Evolutionary conservation across 2,888 invertebrate genomes (phyloP), one percentile per base, ranked within the genome.

Genomic region (Rhagium mordax): DNA sequence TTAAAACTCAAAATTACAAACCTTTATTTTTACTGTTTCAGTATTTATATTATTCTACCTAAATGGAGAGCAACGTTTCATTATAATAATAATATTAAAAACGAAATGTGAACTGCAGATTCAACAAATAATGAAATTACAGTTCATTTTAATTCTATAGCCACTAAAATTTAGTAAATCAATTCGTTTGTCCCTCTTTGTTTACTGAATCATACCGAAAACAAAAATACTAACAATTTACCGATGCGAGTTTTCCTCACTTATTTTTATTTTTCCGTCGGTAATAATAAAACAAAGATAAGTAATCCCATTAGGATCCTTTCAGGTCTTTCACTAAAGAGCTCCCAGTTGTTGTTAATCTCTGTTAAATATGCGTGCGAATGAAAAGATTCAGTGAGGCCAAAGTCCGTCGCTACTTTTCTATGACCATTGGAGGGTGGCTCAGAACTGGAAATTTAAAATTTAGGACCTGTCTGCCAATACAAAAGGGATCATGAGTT

Each of bases 401-500:
- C 29, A 72, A 79, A 80, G 72, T 71, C 75, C 77, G 72, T 62
- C 62, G 71, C 64, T 62, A 61, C 66, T 62, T 8, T 18, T 47
- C 51, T 33, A 33, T 33, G 53, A 48, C 61, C 69, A 16, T 24
- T 55, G 41, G 62, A 62, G 57, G 65, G 60, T 65, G 65, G 64
- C 18, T 21, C 41, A 57, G 51, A 33, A 53, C 48, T 29, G 49
- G 21, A 61, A 59, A 57, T 62, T 53, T 49, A 62, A 71, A 78
- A 75, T 78, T 71, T 76, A 72, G 74, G 72, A 78, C 79, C 80
- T 78, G 77, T 77, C 76, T 71, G 15, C 48, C 67, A 15, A 55
- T 70, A 83, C 81, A 83, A 82, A 79, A 79, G 81, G 75, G 81
- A 84, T 84, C 83, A 84, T 84, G 84, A 81, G 81, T 81, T 79